Evolutionary conservation across 2,797 vertebrate species (phyloP).

Genomic region (Coracias cyanogaster): DNA sequence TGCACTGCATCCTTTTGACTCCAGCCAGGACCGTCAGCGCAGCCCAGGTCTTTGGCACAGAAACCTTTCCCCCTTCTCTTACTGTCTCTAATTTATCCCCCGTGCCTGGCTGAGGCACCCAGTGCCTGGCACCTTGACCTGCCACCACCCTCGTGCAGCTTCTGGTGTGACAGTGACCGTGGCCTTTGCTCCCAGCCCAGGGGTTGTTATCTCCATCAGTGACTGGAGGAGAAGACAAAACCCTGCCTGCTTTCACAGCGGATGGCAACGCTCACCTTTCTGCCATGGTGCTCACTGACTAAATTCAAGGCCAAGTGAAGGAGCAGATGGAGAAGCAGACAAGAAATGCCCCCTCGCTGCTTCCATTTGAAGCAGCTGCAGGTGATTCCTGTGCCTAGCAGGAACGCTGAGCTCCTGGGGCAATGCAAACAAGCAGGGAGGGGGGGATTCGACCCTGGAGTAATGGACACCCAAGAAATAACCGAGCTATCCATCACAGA

Average conservation of each 20-base stretch:
- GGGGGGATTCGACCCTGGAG: neutral
- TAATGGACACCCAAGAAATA: neutral
- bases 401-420: neutral
- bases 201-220: neutral
- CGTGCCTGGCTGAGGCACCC: neutral
- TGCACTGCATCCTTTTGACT: neutral
- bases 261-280: constrained; percentile 3
- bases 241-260: neutral
- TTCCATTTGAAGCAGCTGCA: neutral
- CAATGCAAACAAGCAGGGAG: neutral
- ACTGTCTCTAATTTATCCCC: neutral
- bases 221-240: neutral
- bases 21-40: neutral
- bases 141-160: neutral
- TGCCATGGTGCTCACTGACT: neutral
- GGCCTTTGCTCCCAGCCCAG: neutral
- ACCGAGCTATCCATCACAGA: neutral
- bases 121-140: neutral
- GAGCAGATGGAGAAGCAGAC: neutral
- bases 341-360: neutral
- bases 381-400: neutral
- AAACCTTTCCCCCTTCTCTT: neutral
- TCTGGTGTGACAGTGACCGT: neutral
- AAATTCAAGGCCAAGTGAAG: neutral
- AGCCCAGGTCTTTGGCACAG: neutral